Evolutionary conservation across 2,888 invertebrate species (phyloP).

Genomic region (Oscheius sp.): DNA sequence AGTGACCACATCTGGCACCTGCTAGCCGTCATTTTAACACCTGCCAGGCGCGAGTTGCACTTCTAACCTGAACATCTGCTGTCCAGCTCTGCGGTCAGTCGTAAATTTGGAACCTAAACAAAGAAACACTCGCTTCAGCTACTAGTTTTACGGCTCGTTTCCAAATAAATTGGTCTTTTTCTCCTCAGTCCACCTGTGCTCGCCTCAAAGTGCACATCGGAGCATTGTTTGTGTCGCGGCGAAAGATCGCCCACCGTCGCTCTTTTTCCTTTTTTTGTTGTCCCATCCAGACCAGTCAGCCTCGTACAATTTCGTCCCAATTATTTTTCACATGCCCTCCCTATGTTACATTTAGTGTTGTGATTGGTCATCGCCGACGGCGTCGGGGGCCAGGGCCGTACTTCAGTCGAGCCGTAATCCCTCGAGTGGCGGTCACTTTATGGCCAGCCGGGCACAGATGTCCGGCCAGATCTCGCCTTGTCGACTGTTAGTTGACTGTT

Average conservation of each 20-base stretch:
- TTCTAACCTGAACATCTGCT: conserved; percentile 5
- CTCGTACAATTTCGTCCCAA: neutral
- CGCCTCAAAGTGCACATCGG: conserved; percentile 11
- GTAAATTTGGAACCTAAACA: conserved; percentile 12
- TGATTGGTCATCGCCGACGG: conserved; percentile 4
- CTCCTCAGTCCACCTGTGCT: conserved; percentile 13
- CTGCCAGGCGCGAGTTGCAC: neutral
- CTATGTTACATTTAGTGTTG: neutral
- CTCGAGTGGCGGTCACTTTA: conserved; percentile 23
- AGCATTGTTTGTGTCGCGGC: conserved; percentile 30
- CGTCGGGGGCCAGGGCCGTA: neutral
- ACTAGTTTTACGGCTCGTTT: too few relatives aligned
- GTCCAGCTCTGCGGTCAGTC: conserved; percentile 3
- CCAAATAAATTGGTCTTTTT: too few relatives aligned
- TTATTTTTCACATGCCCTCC: conserved; percentile 10
- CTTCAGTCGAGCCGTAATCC: neutral
- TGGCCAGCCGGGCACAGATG: conserved; percentile 15
- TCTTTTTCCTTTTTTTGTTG: conserved; percentile 11
- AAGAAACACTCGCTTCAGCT: too few relatives aligned
- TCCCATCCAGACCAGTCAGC: neutral
- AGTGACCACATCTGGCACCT: conserved; percentile 3
- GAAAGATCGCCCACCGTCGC: conserved; percentile 21
- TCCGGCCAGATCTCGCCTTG: conserved; percentile 16
- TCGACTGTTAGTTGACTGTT: conserved; percentile 24
- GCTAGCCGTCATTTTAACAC: conserved; percentile 2